Conservation (phyloP, 1,140 invertebrate genomes). For the Stratiolaelaps scimitus region DNA sequence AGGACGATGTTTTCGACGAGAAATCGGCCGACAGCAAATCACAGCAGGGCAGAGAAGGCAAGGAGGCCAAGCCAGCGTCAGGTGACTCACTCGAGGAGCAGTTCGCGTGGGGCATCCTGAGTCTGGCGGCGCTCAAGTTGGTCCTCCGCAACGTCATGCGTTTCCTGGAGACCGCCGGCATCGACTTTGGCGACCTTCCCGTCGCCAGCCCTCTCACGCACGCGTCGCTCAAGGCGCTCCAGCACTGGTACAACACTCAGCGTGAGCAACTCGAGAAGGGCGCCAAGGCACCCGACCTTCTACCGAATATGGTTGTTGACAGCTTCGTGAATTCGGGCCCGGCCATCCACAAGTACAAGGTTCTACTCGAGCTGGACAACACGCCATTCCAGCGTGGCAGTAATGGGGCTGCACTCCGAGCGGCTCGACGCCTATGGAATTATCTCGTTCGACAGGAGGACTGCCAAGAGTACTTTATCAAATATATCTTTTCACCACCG, state of each 20-base stretch:
- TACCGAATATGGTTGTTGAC: slow-evolving; percentile 50
- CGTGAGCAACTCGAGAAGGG: slow-evolving; percentile 62
- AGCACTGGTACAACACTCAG: slow-evolving; percentile 73
- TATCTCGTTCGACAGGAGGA: slow-evolving; percentile 80
- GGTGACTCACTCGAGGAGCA: slow-evolving; percentile 83
- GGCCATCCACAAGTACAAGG: slow-evolving; percentile 81
- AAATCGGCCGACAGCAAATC: slow-evolving; percentile 30
- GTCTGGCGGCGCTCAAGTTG: slow-evolving; percentile 70
- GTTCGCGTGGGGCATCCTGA: slow-evolving; percentile 85
- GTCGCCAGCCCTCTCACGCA: slow-evolving; percentile 86
- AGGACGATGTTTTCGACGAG: slow-evolving; percentile 61
- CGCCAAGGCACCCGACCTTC: slow-evolving; percentile 57
- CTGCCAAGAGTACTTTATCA: slow-evolving; percentile 87
- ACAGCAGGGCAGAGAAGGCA: slow-evolving; percentile 36
- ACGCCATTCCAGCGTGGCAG: slow-evolving; percentile 64
- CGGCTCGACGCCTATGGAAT: slow-evolving; percentile 70
- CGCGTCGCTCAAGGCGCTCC: slow-evolving; percentile 64
- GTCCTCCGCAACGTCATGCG: slow-evolving; percentile 62
- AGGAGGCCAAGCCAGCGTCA: slow-evolving; percentile 39
- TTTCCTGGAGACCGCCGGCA: slow-evolving; percentile 68
- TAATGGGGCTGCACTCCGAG: slow-evolving; percentile 57
- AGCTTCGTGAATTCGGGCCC: slow-evolving; percentile 61
- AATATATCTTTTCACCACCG: slow-evolving; percentile 64
- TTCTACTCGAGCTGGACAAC: slow-evolving; percentile 77
- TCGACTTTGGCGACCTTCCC: slow-evolving; percentile 74